These are phyloP conservation scores for Luffia ferchaultella DNA, from an alignment of 2,888 invertebrate genomes.

Conservation along the genomic window DNA sequence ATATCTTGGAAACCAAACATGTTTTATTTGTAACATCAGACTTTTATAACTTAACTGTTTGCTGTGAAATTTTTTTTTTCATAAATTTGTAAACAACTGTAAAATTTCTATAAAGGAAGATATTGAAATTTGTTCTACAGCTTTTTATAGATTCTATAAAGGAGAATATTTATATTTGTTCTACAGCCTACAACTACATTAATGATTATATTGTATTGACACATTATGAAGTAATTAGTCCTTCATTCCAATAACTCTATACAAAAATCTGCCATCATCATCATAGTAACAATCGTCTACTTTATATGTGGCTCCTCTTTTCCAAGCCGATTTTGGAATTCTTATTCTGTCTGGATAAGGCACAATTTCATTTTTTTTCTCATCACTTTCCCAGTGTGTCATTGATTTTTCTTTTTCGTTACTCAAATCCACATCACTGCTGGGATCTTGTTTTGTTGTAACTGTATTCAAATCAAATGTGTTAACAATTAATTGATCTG, in stretches of 20 bases:
- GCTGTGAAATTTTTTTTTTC: too few species aligned
- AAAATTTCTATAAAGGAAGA: too few species aligned
- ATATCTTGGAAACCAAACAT: too few species aligned
- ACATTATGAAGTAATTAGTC: too few species aligned
- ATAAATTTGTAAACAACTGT: too few species aligned
- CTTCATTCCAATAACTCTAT: constrained; percentile 77
- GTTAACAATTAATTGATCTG: constrained; percentile 39
- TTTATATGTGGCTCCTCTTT: constrained; percentile 73
- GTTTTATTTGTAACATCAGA: too few species aligned
- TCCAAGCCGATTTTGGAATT: constrained; percentile 73
- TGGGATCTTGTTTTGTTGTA: constrained; percentile 17
- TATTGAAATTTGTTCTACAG: too few species aligned
- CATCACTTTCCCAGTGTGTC: constrained; percentile 24
- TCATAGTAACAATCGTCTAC: constrained; percentile 84
- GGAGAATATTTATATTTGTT: too few species aligned
- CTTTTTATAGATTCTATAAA: too few species aligned
- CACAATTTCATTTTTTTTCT: constrained; percentile 24
- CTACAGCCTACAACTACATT: too few species aligned
- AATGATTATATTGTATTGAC: too few species aligned
- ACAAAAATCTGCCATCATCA: constrained; percentile 80
- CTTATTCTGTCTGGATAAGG: constrained; percentile 69
- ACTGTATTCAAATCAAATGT: constrained; percentile 18
- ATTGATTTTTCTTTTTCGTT: constrained; percentile 22
- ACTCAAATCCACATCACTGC: constrained; percentile 28
- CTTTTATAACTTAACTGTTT: too few species aligned